Base-by-base conservation (phyloP, 2,113 vertebrate species). In the Psammodynastes pulverulentus region DNA sequence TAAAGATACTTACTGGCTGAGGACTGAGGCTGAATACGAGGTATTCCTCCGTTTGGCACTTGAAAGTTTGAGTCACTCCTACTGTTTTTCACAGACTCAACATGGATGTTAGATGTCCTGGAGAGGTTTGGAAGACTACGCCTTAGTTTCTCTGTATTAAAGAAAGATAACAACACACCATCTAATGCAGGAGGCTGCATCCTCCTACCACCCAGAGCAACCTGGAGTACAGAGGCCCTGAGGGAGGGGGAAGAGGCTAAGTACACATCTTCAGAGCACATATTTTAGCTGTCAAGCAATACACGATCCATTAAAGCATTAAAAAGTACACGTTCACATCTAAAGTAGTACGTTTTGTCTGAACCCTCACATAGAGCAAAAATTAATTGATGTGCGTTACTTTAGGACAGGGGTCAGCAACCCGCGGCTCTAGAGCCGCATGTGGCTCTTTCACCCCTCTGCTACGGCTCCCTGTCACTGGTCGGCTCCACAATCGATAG, bases 101-200 rank as follows among this genome's bases (percentile, higher is more conserved):
- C 97, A 96, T 98, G 98, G 88, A 97, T 97, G 12, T 90, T 97
- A 56, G 98, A 89, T 96, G 98, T 97, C 93, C 98, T 98, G 2
- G 98, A 98, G 91, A 99, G 98, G 97, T 99, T 99, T 96, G 99
- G 99, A 98, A 99, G 99, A 98, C 99, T 99, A 91, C 99, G 98
- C 89, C 99, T 98, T 96, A 99, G 96, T 96, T 99, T 99, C 97
- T 99, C 99, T 99, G 94, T 51, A 88, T 34, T 1, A 92, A 96
- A 5, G 89, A 89, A 97, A 53, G 54, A 93, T 89, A 86, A 93
- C 58, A 94, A 93, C 92, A 93, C 92, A 89, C 88, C 84, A 54
- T 23, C 79, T 90, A 86, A 90, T 86, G 86, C 49, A 52, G 45
- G 29, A 67, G 26, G 67, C 86, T 90, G 17, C 23, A 90, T 10